Evolutionary conservation across 1,140 invertebrate genomes (phyloP).

Genomic region (Helicoverpa zea): DNA sequence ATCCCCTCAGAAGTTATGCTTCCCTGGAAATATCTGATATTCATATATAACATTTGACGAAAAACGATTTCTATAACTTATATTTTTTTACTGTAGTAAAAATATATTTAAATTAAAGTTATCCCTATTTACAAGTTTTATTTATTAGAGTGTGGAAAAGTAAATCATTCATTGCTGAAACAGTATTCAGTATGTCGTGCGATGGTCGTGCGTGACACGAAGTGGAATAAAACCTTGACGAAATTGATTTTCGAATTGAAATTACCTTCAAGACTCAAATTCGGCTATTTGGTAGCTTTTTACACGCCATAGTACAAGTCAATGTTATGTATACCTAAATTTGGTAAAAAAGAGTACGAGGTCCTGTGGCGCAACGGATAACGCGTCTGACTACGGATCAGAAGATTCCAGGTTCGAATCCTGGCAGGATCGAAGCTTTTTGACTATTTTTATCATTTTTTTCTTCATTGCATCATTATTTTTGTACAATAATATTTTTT

Average conservation of each 20-base stretch:
- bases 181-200: background rate
- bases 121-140: background rate
- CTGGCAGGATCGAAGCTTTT: constrained; percentile 90
- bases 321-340: background rate
- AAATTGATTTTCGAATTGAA: constrained; percentile 10
- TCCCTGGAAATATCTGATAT: too few species aligned
- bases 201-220: background rate
- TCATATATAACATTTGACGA: too few species aligned
- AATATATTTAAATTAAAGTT: constrained; percentile 19
- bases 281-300: background rate
- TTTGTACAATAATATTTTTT: too few species aligned
- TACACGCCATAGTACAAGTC: background rate
- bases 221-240: background rate
- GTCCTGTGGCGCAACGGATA: constrained; percentile 96
- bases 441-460: background rate
- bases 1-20: too few species aligned
- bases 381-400: constrained; percentile 96
- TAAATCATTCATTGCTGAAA: background rate
- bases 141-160: background rate
- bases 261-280: background rate
- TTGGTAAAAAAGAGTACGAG: constrained; percentile 57
- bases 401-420: constrained; percentile 92
- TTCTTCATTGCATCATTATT: too few species aligned
- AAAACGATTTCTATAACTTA: too few species aligned
- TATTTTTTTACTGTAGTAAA: background rate